Base-by-base conservation (phyloP, 2,113 vertebrate genomes). In the Misgurnus anguillicaudatus region DNA sequence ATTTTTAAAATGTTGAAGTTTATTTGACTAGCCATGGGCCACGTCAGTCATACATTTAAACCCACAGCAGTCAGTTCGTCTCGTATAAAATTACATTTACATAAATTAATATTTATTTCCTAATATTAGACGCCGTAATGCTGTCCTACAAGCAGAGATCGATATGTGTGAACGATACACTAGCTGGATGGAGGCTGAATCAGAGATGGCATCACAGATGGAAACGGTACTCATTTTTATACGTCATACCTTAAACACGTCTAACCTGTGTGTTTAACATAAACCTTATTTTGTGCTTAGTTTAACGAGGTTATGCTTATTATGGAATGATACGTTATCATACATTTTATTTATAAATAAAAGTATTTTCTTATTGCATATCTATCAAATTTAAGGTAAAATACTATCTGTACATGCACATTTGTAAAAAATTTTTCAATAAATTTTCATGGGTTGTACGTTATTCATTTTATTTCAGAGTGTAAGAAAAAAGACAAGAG, bases 81-180 rank as follows among this genome's bases (percentile, higher is more conserved):
- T 31, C 24, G 24, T 31, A 31, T 31, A 31, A 31, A 31, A 31
- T 31, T 31, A 31, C 24, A 31, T 31, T 31, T 31, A 31, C 24
- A 31, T 2, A 31, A 31, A 7, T 42, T 42, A 5, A 42, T 7
- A 14, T 51, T 14, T 51, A 14, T 63, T 24, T 14, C 41, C 38
- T 21, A 73, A 41, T 57, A 65, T 0, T 87, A 95, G 94, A 78
- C 81, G 86, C 39, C 79, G 81, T 74, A 90, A 90, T 39, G 80
- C 86, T 47, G 78, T 80, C 58, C 88, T 94, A 48, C 91, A 48
- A 81, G 82, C 80, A 0, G 93, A 94, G 86, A 90, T 82, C 0
- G 91, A 90, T 45, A 88, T 93, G 89, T 90, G 91, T 75, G 89
- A 94, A 68, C 92, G 92, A 64, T 92, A 89, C 51, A 87, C 87